A percentile compares a stretch with the other conserved stretches of the same genome.
Conservation (phyloP, 2,797 vertebrate genomes). For the Onychomys leucogaster region DNA sequence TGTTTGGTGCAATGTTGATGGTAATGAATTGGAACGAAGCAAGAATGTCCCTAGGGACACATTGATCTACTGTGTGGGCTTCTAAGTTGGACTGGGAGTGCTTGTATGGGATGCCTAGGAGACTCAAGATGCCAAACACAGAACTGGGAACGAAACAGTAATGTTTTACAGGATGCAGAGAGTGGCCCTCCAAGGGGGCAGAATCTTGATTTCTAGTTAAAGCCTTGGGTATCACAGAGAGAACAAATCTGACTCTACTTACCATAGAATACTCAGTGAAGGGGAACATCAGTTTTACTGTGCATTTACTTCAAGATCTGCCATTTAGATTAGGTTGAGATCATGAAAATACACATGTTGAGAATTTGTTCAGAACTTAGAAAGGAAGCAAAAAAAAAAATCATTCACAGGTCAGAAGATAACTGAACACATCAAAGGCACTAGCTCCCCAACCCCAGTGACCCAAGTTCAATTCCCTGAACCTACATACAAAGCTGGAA, state of each 20-base stretch:
- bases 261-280: background rate
- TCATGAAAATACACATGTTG: slow-evolving; percentile 9
- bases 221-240: background rate
- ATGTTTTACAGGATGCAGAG: background rate
- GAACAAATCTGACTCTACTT: background rate
- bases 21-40: background rate
- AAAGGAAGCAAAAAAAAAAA: slow-evolving; percentile 16
- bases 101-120: background rate
- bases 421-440: background rate
- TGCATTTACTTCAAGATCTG: slow-evolving; percentile 34
- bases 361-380: slow-evolving; percentile 42
- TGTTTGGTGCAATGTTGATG: background rate
- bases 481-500: background rate
- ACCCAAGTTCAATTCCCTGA: background rate
- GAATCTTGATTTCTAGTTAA: background rate
- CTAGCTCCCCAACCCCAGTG: background rate
- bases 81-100: background rate
- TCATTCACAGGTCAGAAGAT: background rate
- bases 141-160: background rate
- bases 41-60: background rate
- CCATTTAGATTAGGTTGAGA: slow-evolving; percentile 11
- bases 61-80: background rate
- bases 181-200: background rate
- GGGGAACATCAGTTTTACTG: background rate
- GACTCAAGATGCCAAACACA: background rate